A percentile compares a stretch with the other conserved stretches of the same genome.
These are phyloP conservation scores for Gadopsis marmoratus DNA, from an alignment of 2,797 vertebrate genomes.

Conservation along the genomic window DNA sequence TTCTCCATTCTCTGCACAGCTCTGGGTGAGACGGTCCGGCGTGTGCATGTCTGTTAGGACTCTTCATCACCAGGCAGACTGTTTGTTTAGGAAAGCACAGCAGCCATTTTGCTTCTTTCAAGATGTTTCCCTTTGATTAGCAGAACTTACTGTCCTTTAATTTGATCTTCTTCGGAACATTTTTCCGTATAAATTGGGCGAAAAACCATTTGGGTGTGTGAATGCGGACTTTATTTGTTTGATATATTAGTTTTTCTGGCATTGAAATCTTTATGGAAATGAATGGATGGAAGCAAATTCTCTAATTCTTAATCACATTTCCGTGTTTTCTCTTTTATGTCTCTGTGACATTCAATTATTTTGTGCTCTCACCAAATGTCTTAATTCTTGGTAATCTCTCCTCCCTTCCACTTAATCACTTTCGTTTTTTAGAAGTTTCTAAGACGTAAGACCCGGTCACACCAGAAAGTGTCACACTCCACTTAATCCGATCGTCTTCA, in stretches of 20 bases:
- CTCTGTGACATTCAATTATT: background rate
- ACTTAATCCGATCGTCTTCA: background rate
- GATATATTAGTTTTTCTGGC: conserved; percentile 2
- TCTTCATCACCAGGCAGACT: conserved; percentile 32
- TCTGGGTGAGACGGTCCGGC: conserved; percentile 32
- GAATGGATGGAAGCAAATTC: conserved; percentile 10
- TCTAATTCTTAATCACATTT: conserved; percentile 25
- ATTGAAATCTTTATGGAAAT: conserved; percentile 25
- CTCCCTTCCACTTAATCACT: background rate
- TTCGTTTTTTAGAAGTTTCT: background rate
- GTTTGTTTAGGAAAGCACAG: conserved; percentile 47
- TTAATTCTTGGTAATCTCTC: background rate
- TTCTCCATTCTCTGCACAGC: conserved; percentile 55
- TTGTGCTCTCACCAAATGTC: background rate
- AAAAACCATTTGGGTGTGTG: conserved; percentile 7
- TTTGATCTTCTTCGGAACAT: conserved; percentile 40
- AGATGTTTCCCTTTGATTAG: conserved; percentile 45
- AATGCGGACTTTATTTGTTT: background rate
- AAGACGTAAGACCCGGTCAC: background rate
- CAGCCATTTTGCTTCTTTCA: conserved; percentile 20
- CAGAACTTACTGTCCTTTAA: conserved; percentile 23
- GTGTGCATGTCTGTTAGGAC: conserved; percentile 21
- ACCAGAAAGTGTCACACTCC: background rate
- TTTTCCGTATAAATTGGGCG: conserved; percentile 52
- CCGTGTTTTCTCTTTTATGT: conserved; percentile 21